phyloP scores from a whole-genome alignment of 2,113 vertebrate genomes.

The Forbesichthys agassizii region DNA sequence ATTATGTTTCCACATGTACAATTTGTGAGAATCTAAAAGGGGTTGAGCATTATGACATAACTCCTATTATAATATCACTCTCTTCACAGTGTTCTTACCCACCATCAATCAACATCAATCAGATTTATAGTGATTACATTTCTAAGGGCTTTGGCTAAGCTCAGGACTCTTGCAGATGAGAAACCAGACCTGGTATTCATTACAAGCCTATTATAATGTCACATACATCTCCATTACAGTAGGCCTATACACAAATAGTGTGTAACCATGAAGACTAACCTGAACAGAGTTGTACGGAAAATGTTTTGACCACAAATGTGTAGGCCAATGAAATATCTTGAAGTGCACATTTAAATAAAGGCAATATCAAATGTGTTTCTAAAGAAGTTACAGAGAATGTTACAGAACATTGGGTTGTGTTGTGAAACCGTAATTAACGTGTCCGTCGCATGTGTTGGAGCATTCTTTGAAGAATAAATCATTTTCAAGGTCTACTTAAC shows the following conservation, averaged over 20 bases:
- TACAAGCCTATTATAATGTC: conserved; percentile 54
- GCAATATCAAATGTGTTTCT: too few relatives aligned
- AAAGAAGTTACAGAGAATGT: too few relatives aligned
- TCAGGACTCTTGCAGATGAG: conserved; percentile 35
- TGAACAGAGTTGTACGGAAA: too few relatives aligned
- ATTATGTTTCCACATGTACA: not conserved
- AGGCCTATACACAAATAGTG: conserved; percentile 50
- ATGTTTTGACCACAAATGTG: too few relatives aligned
- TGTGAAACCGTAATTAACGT: too few relatives aligned
- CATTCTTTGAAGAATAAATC: conserved; percentile 32
- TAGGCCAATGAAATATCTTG: too few relatives aligned
- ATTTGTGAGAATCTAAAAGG: not conserved
- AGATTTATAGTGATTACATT: conserved; percentile 61
- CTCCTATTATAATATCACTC: conserved; percentile 43
- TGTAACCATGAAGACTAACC: conserved; percentile 51
- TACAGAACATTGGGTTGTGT: too few relatives aligned
- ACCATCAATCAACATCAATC: conserved; percentile 49
- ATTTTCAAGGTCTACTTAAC: not conserved
- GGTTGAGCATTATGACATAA: conserved; percentile 21
- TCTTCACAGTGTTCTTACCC: conserved; percentile 29
- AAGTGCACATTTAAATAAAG: too few relatives aligned
- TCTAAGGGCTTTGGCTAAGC: conserved; percentile 37
- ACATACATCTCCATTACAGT: conserved; percentile 46
- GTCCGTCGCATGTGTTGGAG: conserved; percentile 4
- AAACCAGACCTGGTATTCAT: conserved; percentile 58